These are phyloP conservation scores for Gymnothorax javanicus DNA, from an alignment of 2,797 vertebrate species.

Conservation along the genomic window DNA sequence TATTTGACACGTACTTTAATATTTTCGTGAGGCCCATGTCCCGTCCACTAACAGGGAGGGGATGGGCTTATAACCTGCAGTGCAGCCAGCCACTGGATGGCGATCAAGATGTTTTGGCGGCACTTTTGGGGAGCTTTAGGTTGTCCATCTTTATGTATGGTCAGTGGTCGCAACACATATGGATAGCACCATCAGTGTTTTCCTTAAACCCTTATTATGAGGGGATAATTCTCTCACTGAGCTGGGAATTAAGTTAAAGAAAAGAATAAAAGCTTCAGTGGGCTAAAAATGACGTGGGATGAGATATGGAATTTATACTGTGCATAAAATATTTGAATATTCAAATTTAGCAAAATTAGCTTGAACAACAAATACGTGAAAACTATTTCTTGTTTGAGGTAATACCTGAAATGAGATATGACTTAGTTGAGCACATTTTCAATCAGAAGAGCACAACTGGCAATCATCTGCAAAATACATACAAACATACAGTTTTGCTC, in stretches of 20 bases:
- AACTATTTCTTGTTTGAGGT: neutral
- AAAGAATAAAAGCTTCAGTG: neutral
- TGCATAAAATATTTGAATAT: neutral
- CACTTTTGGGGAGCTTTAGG: too few species aligned
- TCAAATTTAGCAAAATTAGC: too few species aligned
- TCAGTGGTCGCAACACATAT: neutral
- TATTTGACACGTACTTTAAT: too few species aligned
- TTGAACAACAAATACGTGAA: too few species aligned
- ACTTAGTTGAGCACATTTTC: neutral
- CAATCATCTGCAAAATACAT: constrained; percentile 1
- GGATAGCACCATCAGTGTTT: too few species aligned
- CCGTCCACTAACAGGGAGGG: too few species aligned
- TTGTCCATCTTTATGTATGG: too few species aligned
- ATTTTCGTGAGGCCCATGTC: too few species aligned
- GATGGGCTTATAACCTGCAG: too few species aligned
- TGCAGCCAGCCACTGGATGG: too few species aligned
- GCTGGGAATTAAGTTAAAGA: neutral
- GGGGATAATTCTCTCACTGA: neutral
- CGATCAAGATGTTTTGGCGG: too few species aligned
- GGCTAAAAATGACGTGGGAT: neutral
- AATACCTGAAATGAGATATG: neutral
- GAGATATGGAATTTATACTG: neutral
- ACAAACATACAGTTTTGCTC: neutral
- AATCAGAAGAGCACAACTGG: neutral
- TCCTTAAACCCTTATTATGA: too few species aligned